A percentile compares a stretch with the other conserved stretches of the same genome.
Conservation (phyloP, 1,140 invertebrate species). For the honey bee (Apis mellifera) region Amel_HAv3.1 CM009939.2:5069001-5069500, state of each 20-base stretch:
- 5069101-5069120: not conserved
- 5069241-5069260: not conserved
- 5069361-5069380: no score
- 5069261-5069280: no score
- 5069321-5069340: not conserved
- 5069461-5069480: no score
- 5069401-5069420: no score
- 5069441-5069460: no score
- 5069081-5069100: conserved; percentile 7
- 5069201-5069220: not conserved
- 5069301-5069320: not conserved
- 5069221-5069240: not conserved
- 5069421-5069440: no score
- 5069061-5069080: not conserved
- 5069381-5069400: no score
- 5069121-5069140: conserved; percentile 1
- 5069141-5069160: conserved; percentile 1
- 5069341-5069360: not conserved
- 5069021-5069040: conserved; percentile 14
- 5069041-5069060: not conserved
- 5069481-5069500: no score
- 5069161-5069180: not conserved
- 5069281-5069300: not conserved
- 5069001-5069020: conserved; percentile 3
- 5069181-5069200: not conserved